Percentiles rank a stretch among this genome's conserved stretches.
These are phyloP conservation scores for Dryobotodes eremita DNA, from an alignment of 2,888 invertebrate genomes.

Conservation along the genomic window DNA sequence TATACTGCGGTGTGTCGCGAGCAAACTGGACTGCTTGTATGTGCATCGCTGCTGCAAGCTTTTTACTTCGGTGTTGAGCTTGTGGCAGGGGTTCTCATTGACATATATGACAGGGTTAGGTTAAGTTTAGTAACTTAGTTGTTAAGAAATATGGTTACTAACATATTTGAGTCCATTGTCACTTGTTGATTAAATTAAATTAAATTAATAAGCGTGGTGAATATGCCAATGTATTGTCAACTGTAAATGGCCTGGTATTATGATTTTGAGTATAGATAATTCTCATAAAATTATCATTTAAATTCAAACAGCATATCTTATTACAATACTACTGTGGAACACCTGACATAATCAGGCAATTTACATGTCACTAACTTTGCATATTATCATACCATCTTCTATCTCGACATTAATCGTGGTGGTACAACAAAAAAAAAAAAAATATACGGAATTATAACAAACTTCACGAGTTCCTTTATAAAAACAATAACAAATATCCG, in stretches of 20 bases:
- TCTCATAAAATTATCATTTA: slow-evolving; percentile 36
- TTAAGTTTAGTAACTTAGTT: no score
- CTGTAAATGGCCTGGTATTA: slow-evolving; percentile 10
- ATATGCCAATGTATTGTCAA: not conserved
- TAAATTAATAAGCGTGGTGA: not conserved
- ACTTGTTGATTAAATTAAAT: no score
- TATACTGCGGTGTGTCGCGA: no score
- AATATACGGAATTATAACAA: slow-evolving; percentile 27
- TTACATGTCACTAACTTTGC: slow-evolving; percentile 33
- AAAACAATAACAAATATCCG: slow-evolving; percentile 65
- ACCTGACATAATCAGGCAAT: slow-evolving; percentile 23
- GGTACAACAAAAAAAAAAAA: slow-evolving; percentile 31
- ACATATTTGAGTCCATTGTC: no score
- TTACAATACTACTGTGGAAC: not conserved
- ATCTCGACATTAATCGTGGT: slow-evolving; percentile 33
- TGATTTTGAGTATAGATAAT: slow-evolving; percentile 1
- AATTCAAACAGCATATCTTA: slow-evolving; percentile 32
- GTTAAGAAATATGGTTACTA: no score
- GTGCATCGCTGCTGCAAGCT: no score
- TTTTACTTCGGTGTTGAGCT: no score
- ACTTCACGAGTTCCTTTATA: slow-evolving; percentile 55
- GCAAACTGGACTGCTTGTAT: no score
- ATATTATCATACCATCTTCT: slow-evolving; percentile 23
- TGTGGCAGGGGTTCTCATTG: no score
- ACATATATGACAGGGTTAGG: no score